Evolutionary conservation across 37 sponge, comb jelly and placozoan genomes (phyloP).

Genomic region (Cliona cf. orientalis): DNA sequence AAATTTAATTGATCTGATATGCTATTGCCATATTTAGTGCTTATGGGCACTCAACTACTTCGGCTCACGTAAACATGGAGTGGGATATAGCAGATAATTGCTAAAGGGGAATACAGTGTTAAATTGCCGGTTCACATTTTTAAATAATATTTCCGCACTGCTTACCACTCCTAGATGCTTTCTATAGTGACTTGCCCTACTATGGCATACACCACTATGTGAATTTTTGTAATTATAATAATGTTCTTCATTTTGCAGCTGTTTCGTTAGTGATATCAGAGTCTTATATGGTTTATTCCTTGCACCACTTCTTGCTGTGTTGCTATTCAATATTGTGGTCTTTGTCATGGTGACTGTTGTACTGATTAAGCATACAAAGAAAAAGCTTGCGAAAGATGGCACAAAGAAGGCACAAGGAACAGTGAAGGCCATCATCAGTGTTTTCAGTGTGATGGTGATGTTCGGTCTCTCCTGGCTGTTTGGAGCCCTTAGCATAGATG

Average conservation of each 20-base stretch:
- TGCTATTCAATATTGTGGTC: slow-evolving; percentile 56
- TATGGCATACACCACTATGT: not conserved
- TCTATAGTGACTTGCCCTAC: not conserved
- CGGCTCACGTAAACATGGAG: no score
- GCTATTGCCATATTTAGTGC: no score
- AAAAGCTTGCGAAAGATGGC: not conserved
- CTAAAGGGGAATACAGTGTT: no score
- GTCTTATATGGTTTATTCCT: slow-evolving; percentile 53
- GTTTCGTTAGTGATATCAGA: slow-evolving; percentile 53
- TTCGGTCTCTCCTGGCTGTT: slow-evolving; percentile 75
- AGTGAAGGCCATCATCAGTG: slow-evolving; percentile 31
- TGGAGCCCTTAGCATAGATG: slow-evolving; percentile 52
- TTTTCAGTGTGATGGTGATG: slow-evolving; percentile 44
- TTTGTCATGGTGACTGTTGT: slow-evolving; percentile 42
- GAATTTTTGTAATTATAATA: not conserved
- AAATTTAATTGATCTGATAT: not conserved
- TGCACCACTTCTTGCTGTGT: slow-evolving; percentile 41
- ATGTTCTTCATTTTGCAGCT: slow-evolving; percentile 30
- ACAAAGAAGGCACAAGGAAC: not conserved
- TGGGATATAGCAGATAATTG: no score
- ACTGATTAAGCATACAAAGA: slow-evolving; percentile 29
- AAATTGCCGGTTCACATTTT: no score
- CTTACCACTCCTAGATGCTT: no score
- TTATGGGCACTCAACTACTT: no score
- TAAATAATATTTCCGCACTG: no score